Evolutionary conservation across 1,140 invertebrate species (phyloP).

Genomic region (Theocolax elegans): DNA sequence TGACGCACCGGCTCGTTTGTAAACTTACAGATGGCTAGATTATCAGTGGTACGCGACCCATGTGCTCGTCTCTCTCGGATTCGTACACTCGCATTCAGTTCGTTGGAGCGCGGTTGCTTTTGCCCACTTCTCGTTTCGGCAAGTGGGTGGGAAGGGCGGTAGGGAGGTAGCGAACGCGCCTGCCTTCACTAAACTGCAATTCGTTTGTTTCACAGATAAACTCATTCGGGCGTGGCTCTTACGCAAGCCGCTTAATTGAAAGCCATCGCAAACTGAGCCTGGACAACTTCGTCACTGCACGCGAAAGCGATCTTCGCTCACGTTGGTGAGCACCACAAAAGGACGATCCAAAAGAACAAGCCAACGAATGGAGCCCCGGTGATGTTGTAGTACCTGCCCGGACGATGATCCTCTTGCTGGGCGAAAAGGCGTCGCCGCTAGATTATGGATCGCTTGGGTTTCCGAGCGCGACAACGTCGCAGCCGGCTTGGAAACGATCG

Average conservation of each 20-base stretch:
- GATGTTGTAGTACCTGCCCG: neutral
- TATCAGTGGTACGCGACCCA: neutral
- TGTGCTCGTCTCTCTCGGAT: neutral
- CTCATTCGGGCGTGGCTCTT: constrained; percentile 42
- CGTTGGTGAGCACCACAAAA: too few species aligned
- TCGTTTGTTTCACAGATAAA: constrained; percentile 58
- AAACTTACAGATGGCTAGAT: constrained; percentile 22
- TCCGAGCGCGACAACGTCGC: neutral
- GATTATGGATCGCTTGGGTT: constrained; percentile 8
- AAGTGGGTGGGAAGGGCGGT: neutral
- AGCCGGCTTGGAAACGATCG: neutral
- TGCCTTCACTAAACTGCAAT: constrained; percentile 41
- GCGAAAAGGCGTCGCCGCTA: neutral
- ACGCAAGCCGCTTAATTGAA: constrained; percentile 48
- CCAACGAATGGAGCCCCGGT: neutral
- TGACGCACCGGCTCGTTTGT: neutral
- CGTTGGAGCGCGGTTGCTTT: constrained; percentile 32
- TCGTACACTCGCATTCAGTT: neutral
- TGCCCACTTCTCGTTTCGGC: constrained; percentile 31
- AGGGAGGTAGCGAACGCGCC: neutral
- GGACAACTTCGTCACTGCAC: constrained; percentile 25
- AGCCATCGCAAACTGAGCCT: constrained; percentile 36
- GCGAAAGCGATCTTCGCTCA: too few species aligned
- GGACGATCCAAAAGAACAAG: constrained; percentile 7
- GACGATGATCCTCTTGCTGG: neutral